phyloP scores from a whole-genome alignment of 2,113 vertebrate species.

The Anarrhichthys ocellatus region DNA sequence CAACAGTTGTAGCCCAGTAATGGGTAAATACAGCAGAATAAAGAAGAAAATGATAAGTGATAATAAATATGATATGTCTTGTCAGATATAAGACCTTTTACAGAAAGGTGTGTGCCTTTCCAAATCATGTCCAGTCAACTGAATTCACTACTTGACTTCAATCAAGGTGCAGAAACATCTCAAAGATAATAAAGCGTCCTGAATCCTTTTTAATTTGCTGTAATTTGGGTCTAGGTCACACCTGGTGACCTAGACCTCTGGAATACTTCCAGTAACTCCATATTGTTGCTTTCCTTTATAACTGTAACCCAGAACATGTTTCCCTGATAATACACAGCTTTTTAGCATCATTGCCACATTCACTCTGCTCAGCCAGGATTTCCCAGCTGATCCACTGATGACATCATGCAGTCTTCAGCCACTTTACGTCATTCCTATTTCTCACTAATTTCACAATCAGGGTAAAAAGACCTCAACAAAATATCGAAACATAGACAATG shows the following conservation, averaged over 20 bases:
- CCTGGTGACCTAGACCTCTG: background rate
- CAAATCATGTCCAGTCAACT: background rate
- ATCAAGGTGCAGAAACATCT: background rate
- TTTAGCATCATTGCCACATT: background rate
- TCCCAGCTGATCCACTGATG: constrained; percentile 10
- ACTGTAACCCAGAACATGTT: background rate
- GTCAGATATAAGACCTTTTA: background rate
- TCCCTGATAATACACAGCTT: background rate
- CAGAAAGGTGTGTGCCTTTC: background rate
- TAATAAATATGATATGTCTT: background rate
- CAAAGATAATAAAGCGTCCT: background rate
- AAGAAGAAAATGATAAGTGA: background rate
- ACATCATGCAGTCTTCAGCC: background rate
- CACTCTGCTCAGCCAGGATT: background rate
- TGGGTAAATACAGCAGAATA: background rate
- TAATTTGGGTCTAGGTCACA: background rate
- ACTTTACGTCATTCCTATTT: background rate
- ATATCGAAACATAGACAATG: background rate
- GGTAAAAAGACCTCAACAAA: background rate
- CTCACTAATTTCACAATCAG: background rate
- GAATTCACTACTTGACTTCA: background rate
- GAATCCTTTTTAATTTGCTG: background rate
- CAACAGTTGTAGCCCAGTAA: background rate
- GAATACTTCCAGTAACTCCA: background rate
- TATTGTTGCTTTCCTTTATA: background rate